Conservation (phyloP, 37 sponge, comb jelly and placozoan species). For the Agelas oroides region DNA sequence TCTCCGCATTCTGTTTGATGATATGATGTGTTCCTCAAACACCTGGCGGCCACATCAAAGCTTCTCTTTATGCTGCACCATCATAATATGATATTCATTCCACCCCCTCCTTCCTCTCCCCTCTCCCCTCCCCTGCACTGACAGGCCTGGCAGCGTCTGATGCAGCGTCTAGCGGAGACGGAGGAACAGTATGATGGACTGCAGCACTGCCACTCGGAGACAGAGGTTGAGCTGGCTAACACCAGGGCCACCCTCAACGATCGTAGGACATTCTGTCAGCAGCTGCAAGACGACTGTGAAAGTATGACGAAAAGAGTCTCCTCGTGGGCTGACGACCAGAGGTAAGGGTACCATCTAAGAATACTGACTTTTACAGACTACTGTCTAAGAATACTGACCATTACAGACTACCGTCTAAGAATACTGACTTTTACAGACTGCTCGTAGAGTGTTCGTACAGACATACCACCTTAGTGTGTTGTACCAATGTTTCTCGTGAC, state of each 20-base stretch:
- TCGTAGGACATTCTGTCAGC: conserved; percentile 1
- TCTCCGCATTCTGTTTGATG: too few relatives aligned
- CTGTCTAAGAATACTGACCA: too few relatives aligned
- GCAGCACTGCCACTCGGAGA: conserved; percentile 14
- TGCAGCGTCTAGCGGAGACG: conserved; percentile 12
- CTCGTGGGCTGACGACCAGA: background rate
- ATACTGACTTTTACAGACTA: too few relatives aligned
- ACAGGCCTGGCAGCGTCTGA: conserved; percentile 1
- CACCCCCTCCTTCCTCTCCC: background rate
- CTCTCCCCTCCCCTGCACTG: background rate
- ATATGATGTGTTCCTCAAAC: too few relatives aligned
- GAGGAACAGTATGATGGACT: conserved; percentile 36
- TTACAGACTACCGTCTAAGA: too few relatives aligned
- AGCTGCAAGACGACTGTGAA: conserved; percentile 41
- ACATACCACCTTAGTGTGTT: too few relatives aligned
- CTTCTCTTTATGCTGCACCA: too few relatives aligned
- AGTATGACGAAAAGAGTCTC: background rate
- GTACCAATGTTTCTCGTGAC: too few relatives aligned
- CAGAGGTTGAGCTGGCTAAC: conserved; percentile 13
- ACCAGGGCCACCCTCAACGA: background rate
- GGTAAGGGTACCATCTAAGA: background rate
- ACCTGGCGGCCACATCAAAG: too few relatives aligned
- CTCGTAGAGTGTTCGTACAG: too few relatives aligned
- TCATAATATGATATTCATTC: too few relatives aligned
- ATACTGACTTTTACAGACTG: too few relatives aligned